Evolutionary conservation across 2,888 invertebrate species (phyloP), one percentile per base, ranked within the genome.

Genomic region (Phaedon cochleariae): DNA sequence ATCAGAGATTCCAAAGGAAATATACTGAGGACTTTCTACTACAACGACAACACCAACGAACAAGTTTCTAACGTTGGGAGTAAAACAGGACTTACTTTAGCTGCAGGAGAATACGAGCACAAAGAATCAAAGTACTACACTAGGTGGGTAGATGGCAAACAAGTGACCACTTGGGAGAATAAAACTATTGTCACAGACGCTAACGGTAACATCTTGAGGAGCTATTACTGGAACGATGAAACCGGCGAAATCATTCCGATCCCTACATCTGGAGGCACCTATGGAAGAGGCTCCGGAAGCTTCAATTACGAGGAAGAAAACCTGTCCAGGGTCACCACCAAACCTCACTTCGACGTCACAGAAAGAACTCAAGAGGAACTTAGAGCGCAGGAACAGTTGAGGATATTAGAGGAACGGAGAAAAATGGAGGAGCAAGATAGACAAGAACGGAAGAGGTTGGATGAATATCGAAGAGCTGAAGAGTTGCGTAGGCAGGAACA

Each of bases 1-100:
- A 67, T 77, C n/a, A 70, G 68, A 52, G 78, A 78, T 54, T 68
- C 74, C 9, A 64, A 64, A 5, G 78, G 78, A 12, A 76, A 75
- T 51, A 69, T 78, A 31, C 18, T 78, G 9, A 74, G 69, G 34
- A 75, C 75, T 17, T 71, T 54, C 34, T 70, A 70, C 20, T 67
- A 63, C 21, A 67, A 73, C 54, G 69, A 62, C 15, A 58, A 67
- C 31, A 67, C 53, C 6, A 58, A 46, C 1, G 46, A 34, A 0
- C 46, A 62, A 29, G 18, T 10, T 7, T 4, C 26, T n/a, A 17
- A 17, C 1, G 17, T 2, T 15, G 18, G 31, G 12, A 41, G 41
- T 21, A 37, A 41, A 17, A 37, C 26, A 3, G 58, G 49, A 10
- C 26, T 62, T 1, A 45, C 7, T 20, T 34, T 34, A 10, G 10